These are phyloP conservation scores for Dioctria linearis DNA, from an alignment of 2,888 invertebrate genomes.

Conservation along the genomic window DNA sequence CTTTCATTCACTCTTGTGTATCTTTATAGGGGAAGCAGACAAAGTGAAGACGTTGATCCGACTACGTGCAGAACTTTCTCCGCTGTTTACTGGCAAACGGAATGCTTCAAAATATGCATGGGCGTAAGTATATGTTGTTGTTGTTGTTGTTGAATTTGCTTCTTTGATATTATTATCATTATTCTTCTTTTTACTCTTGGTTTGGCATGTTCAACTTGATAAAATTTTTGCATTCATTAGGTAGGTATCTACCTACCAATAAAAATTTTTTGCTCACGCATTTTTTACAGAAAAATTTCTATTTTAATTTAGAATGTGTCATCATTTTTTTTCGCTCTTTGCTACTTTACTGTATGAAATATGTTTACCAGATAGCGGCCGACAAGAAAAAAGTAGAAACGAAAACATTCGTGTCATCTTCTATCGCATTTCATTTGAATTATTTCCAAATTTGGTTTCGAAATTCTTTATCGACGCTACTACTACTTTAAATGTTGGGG, in stretches of 20 bases:
- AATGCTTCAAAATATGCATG: slow-evolving; percentile 72
- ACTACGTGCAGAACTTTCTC: slow-evolving; percentile 71
- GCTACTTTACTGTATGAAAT: neutral
- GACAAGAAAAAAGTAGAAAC: slow-evolving; percentile 17
- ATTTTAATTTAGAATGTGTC: slow-evolving; percentile 41
- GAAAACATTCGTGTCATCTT: slow-evolving; percentile 35
- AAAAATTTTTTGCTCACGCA: slow-evolving; percentile 35
- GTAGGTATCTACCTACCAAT: neutral
- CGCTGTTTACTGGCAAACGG: slow-evolving; percentile 71
- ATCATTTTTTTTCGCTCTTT: slow-evolving; percentile 9
- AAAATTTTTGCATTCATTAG: slow-evolving; percentile 19
- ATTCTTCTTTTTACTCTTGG: slow-evolving; percentile 10
- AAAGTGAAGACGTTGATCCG: slow-evolving; percentile 71
- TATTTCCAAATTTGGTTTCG: slow-evolving; percentile 45
- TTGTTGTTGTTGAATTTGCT: slow-evolving; percentile 36
- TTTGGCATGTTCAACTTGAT: slow-evolving; percentile 4
- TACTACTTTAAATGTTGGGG: slow-evolving; percentile 36
- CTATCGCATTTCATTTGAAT: slow-evolving; percentile 37
- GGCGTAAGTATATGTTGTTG: slow-evolving; percentile 69
- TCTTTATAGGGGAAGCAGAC: slow-evolving; percentile 70
- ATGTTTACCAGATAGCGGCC: neutral
- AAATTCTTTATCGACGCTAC: slow-evolving; percentile 19
- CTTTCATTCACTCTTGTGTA: slow-evolving; percentile 53
- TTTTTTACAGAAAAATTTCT: slow-evolving; percentile 33
- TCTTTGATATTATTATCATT: slow-evolving; percentile 36